A percentile compares a stretch with the other conserved stretches of the same genome.
Evolutionary conservation across 2,113 vertebrate genomes (phyloP).

Genomic region (Podarcis raffonei): DNA sequence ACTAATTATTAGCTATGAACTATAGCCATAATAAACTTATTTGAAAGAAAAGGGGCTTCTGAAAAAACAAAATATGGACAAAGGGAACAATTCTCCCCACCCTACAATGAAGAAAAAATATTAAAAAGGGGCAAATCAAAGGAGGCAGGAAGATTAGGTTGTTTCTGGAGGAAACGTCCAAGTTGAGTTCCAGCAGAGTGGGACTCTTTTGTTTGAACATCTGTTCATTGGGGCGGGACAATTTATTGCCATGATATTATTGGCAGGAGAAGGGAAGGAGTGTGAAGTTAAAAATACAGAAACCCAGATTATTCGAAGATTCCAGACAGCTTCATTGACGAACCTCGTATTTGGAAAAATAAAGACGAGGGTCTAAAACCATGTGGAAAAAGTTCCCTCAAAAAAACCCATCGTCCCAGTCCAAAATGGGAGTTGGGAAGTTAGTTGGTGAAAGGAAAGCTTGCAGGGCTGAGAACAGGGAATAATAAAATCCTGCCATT

Average conservation of each 20-base stretch:
- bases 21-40: too few relatives aligned
- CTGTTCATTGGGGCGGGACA: slow-evolving; percentile 7
- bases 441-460: too few relatives aligned
- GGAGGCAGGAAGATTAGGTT: neutral
- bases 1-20: too few relatives aligned
- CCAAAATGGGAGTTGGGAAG: neutral
- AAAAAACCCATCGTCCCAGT: neutral
- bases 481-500: too few relatives aligned
- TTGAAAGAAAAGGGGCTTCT: neutral
- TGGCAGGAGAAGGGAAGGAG: neutral
- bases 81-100: neutral
- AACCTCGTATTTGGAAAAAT: neutral
- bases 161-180: neutral
- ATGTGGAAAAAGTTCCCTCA: neutral
- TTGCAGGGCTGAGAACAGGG: too few relatives aligned
- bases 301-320: neutral
- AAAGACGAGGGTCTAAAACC: neutral
- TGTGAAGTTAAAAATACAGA: neutral
- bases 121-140: too few relatives aligned
- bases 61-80: too few relatives aligned
- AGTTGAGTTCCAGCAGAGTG: neutral
- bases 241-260: slow-evolving; percentile 10
- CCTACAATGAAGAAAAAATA: neutral
- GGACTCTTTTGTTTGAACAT: neutral
- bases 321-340: neutral